Evolutionary conservation across 2,797 vertebrate genomes (phyloP).

Genomic region (Gobionotothen gibberifrons): DNA sequence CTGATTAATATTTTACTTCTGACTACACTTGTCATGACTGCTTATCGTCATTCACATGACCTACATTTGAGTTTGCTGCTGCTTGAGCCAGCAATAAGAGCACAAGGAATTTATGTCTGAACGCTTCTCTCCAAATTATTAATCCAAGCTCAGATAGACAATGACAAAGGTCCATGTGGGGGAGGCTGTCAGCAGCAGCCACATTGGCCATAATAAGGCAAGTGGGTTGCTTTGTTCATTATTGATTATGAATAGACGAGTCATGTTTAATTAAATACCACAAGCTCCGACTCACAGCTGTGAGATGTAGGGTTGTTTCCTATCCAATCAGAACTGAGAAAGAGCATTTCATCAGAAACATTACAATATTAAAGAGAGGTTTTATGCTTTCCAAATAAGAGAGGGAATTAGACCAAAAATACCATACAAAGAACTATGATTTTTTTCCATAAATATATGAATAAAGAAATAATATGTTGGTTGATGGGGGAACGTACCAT

Average conservation of each 20-base stretch:
- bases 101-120: constrained; percentile 30
- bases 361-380: constrained; percentile 1
- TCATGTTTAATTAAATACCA: constrained; percentile 68
- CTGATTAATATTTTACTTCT: constrained; percentile 81
- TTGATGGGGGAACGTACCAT: constrained; percentile 83
- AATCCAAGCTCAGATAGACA: constrained; percentile 22
- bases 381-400: not conserved
- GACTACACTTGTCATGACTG: constrained; percentile 72
- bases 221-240: constrained; percentile 26
- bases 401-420: not conserved
- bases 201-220: constrained; percentile 25
- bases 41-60: constrained; percentile 73
- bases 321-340: constrained; percentile 22
- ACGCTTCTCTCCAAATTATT: constrained; percentile 32
- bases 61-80: constrained; percentile 66
- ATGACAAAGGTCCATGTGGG: constrained; percentile 1
- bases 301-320: constrained; percentile 17
- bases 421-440: not conserved
- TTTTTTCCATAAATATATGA: constrained; percentile 2
- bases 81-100: constrained; percentile 38
- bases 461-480: not conserved
- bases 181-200: constrained; percentile 19
- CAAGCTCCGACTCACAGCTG: constrained; percentile 37
- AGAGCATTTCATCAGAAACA: constrained; percentile 24
- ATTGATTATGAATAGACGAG: constrained; percentile 55